Conservation (phyloP, 2,797 vertebrate species). For the Eidolon dupreanum region DNA sequence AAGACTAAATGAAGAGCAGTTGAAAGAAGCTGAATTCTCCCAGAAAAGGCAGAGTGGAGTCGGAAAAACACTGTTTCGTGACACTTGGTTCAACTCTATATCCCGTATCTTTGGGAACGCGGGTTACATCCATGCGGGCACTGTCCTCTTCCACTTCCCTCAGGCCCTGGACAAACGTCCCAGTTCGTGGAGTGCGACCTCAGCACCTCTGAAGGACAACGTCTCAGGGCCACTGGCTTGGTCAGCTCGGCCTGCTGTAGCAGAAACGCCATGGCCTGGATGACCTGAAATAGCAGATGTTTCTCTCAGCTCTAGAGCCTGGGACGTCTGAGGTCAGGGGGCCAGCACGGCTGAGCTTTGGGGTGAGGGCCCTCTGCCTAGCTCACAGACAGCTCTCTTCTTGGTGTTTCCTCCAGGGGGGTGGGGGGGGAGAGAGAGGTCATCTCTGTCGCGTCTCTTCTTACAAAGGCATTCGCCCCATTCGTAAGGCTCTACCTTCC, state of each 20-base stretch:
- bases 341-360: accelerated
- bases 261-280: background rate
- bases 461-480: background rate
- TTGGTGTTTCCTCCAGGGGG: background rate
- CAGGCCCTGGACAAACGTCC: background rate
- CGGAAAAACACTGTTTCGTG: background rate
- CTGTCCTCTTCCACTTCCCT: background rate
- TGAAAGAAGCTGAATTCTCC: background rate
- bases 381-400: background rate
- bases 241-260: background rate
- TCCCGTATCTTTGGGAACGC: too few species aligned
- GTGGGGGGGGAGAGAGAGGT: background rate
- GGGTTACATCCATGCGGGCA: background rate
- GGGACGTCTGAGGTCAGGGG: background rate
- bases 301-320: background rate
- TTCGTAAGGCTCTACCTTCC: background rate
- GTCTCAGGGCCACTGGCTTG: background rate
- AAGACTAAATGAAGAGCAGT: background rate
- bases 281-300: background rate
- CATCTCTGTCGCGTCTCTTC: background rate
- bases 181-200: background rate
- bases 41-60: background rate
- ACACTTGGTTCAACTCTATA: background rate
- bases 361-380: background rate
- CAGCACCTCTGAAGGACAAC: background rate